Evolutionary conservation across 1,140 invertebrate species (phyloP), one percentile per base, ranked within the genome.

Genomic region (Drosophila sp.): DNA sequence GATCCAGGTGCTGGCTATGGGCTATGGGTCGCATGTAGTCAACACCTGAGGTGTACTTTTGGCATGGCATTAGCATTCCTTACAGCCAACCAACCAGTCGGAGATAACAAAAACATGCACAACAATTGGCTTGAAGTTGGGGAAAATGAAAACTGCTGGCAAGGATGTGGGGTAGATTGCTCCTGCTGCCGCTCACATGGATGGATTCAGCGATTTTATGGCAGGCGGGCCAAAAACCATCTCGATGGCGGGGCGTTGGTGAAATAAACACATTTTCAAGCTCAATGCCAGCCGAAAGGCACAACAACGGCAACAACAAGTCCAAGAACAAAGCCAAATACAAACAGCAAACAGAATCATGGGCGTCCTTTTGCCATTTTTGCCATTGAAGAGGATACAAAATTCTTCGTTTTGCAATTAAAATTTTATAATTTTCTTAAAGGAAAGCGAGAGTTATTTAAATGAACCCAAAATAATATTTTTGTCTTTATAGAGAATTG

Each of bases 191-290:
- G 32, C 23, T 50, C 44, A 50, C 44, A 50, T 50, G 75, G 72
- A 73, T 80, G 80, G 81, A 87, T 76, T 87, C 83, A 89, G 83
- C 83, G 84, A 87, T 89, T 87, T 87, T 87, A 87, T 87, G 83
- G 84, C 83, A 87, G 84, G 23, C 44, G 10, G 41, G n/a, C n/a
- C 72, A 76, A 60, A 60, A 60, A 3, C 55, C 29, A 54, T 35
- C 41, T n/a, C 62, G 29, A 60, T 29, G 11, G 40, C 33, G 41
- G 38, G 68, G 66, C 60, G 60, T 41, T 68, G 72, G 44, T 17
- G 17, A 79, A 89, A 87, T 89, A 87, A 87, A 87, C 83, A 87
- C 83, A 87, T 87, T 87, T 87, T 87, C 83, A 87, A 87, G 83
- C 84, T 89, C 83, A 87, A 86, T 86, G 83, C 84, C 83, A 77